Evolutionary conservation across 2,888 invertebrate species (phyloP).

Genomic region (Cataglyphis rosenhaueri): DNA sequence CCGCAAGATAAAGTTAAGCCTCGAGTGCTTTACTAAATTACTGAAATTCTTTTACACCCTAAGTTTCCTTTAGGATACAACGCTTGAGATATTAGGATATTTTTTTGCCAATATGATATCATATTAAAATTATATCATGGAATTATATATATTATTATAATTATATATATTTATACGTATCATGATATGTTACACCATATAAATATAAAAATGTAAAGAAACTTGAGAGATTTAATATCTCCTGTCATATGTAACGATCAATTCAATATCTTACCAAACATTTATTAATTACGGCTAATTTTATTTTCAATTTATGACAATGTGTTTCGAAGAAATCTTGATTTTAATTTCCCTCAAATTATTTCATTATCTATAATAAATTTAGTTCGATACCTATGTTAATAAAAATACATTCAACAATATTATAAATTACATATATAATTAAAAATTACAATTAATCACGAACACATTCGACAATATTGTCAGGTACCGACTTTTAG

Average conservation of each 20-base stretch:
- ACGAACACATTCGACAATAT: not conserved
- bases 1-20: slow-evolving; percentile 30
- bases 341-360: not conserved
- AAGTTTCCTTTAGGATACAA: not conserved
- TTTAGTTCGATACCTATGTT: not conserved
- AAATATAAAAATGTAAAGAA: not conserved
- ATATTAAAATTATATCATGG: not conserved
- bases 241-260: not conserved
- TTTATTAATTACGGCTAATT: not conserved
- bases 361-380: not conserved
- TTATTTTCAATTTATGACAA: not conserved
- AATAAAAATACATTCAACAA: no score
- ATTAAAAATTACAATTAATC: not conserved
- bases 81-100: not conserved
- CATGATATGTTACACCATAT: not conserved
- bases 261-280: not conserved
- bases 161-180: not conserved
- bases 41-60: slow-evolving; percentile 40
- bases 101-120: not conserved
- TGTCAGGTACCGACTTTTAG: not conserved
- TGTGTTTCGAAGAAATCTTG: not conserved
- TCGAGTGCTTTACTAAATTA: slow-evolving; percentile 35
- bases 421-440: not conserved
- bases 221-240: not conserved
- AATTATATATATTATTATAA: not conserved